Evolutionary conservation across 2,113 vertebrate species (phyloP), one percentile per base, ranked within the genome.

Genomic region (Eclectus roratus): DNA sequence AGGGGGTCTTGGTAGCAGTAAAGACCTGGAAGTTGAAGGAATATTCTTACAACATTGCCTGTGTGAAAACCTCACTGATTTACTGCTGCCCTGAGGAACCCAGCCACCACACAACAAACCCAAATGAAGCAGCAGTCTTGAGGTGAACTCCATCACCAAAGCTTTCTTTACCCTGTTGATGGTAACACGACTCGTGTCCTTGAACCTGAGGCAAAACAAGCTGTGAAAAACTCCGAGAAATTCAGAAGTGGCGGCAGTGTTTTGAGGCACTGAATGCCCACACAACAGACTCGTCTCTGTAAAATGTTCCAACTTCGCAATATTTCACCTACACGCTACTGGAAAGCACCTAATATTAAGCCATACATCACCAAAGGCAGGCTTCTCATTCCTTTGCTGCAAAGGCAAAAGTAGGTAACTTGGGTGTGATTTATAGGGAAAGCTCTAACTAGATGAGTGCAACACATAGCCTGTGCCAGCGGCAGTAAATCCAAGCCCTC

Each of bases 401-500:
- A 58, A 76, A 87, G 73, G 47, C 61, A 76, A 37, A 88, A 76
- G 33, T 72, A 76, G 66, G 63, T 77, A 82, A 89, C 71, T 65
- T 29, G 31, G 2, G 0, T 15, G 24, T 94, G 85, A 95, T 96
- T 94, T 95, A 89, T 77, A 76, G 58, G 20, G 27, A 95, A 88
- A 85, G n/a, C 9, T 70, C 55, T 72, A 37, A 68, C 64, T 63
- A 64, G 65, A 81, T n/a, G 76, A 88, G 53, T 47, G 46, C 37
- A 88, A 70, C 53, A 77, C 33, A 20, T 16, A 80, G 17, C 28
- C 63, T 29, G 24, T 74, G 86, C 80, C 92, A 94, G 86, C 21
- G 2, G 86, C 72, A 74, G 73, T 92, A 95, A 96, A 94, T 95
- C 88, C 65, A 93, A 92, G 44, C 20, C 50, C 50, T 88, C 47